phyloP scores from a whole-genome alignment of 2,888 invertebrate genomes.

The Caenorhabditis sp. region DNA sequence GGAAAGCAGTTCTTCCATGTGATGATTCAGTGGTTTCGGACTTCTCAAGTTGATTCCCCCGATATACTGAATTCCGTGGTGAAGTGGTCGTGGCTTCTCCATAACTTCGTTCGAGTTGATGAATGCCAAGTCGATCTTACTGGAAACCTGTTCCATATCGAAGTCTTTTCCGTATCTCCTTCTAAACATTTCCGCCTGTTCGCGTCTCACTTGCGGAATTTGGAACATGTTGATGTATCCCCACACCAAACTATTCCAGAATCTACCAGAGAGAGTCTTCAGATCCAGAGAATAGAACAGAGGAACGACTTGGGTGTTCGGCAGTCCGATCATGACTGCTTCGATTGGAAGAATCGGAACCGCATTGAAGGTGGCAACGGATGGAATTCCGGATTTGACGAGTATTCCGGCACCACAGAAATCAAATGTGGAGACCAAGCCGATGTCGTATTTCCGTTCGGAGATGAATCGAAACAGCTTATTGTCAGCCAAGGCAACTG shows the following conservation, averaged over 20 bases:
- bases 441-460: conserved; percentile 58
- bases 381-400: conserved; percentile 33
- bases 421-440: conserved; percentile 58
- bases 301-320: conserved; percentile 41
- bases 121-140: conserved; percentile 61
- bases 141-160: conserved; percentile 27
- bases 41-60: conserved; percentile 71
- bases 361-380: conserved; percentile 47
- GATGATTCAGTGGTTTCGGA: conserved; percentile 55
- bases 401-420: conserved; percentile 55
- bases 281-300: conserved; percentile 36
- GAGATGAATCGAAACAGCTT: conserved; percentile 58
- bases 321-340: conserved; percentile 41
- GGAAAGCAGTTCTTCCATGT: conserved; percentile 33
- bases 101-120: conserved; percentile 78
- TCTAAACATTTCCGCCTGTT: conserved; percentile 31
- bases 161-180: conserved; percentile 23
- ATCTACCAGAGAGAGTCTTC: conserved; percentile 30
- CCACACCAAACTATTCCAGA: conserved; percentile 51
- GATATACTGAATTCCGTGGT: conserved; percentile 72
- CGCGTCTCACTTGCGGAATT: conserved; percentile 29
- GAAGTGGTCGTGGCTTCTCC: conserved; percentile 72
- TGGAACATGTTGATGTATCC: conserved; percentile 35
- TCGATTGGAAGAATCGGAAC: conserved; percentile 46
- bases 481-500: conserved; percentile 54